A percentile compares a stretch with the other conserved stretches of the same genome.
Evolutionary conservation across 1,140 invertebrate genomes (phyloP).

Genomic region (Aleiodes sp.): DNA sequence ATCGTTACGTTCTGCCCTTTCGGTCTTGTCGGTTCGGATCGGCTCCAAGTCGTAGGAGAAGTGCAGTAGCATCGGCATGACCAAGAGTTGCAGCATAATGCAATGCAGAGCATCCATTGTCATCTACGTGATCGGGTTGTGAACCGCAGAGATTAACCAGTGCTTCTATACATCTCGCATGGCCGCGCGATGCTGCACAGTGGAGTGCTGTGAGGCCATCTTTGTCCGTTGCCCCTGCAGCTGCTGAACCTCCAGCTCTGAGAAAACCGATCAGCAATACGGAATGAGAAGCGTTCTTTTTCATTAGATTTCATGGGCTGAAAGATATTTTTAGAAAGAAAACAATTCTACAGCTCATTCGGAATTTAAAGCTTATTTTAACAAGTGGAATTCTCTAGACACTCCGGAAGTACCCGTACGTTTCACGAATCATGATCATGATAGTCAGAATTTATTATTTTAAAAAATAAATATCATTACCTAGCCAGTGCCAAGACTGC

Average conservation of each 20-base stretch:
- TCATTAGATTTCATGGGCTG: too few species aligned
- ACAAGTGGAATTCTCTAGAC: background rate
- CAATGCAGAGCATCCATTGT: constrained; percentile 92
- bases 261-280: too few species aligned
- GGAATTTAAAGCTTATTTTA: background rate
- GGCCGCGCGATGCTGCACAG: constrained; percentile 94
- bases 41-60: constrained; percentile 87
- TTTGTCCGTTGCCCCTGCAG: constrained; percentile 66
- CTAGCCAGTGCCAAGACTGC: constrained; percentile 88
- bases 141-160: constrained; percentile 89
- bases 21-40: constrained; percentile 92
- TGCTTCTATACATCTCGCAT: constrained; percentile 91
- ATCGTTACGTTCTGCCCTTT: constrained; percentile 85
- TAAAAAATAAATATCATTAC: constrained; percentile 60
- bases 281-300: too few species aligned
- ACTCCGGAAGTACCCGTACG: background rate
- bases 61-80: constrained; percentile 92
- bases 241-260: constrained; percentile 60
- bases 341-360: too few species aligned
- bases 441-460: constrained; percentile 16
- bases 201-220: constrained; percentile 90
- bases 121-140: constrained; percentile 83
- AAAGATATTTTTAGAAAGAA: too few species aligned
- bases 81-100: constrained; percentile 97
- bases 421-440: background rate